These are phyloP conservation scores for Drosophila picticornis DNA, from an alignment of 2,888 invertebrate species.

Conservation along the genomic window DNA sequence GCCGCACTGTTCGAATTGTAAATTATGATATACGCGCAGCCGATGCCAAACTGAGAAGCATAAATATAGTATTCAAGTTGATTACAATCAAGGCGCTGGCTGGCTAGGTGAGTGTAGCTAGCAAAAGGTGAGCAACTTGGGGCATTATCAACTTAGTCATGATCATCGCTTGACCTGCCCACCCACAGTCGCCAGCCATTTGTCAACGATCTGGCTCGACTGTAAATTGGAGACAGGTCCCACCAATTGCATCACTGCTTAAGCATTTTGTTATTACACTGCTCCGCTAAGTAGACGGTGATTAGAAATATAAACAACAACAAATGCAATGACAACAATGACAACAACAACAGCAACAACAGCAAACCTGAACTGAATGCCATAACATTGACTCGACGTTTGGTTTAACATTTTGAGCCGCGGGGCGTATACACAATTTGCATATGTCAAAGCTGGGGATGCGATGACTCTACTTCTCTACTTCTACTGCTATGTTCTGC, in stretches of 20 bases:
- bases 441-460: conserved; percentile 50
- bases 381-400: conserved; percentile 43
- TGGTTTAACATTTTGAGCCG: conserved; percentile 25
- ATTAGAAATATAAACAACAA: conserved; percentile 39
- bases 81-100: conserved; percentile 53
- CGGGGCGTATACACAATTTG: conserved; percentile 62
- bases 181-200: conserved; percentile 56
- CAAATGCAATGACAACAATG: conserved; percentile 19
- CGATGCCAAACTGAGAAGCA: conserved; percentile 23
- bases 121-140: conserved; percentile 61
- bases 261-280: conserved; percentile 55
- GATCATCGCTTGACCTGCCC: conserved; percentile 60
- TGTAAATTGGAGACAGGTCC: conserved; percentile 57
- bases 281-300: conserved; percentile 31
- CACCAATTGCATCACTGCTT: conserved; percentile 50
- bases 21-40: conserved; percentile 70
- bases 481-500: too few relatives aligned
- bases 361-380: conserved; percentile 31
- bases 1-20: conserved; percentile 48
- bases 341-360: conserved; percentile 9
- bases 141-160: conserved; percentile 34
- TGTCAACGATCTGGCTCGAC: conserved; percentile 59
- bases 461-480: conserved; percentile 39
- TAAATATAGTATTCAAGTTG: conserved; percentile 73
- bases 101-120: background rate